Evolutionary conservation across 2,888 invertebrate genomes (phyloP).

Genomic region (Pandemis heparana): DNA sequence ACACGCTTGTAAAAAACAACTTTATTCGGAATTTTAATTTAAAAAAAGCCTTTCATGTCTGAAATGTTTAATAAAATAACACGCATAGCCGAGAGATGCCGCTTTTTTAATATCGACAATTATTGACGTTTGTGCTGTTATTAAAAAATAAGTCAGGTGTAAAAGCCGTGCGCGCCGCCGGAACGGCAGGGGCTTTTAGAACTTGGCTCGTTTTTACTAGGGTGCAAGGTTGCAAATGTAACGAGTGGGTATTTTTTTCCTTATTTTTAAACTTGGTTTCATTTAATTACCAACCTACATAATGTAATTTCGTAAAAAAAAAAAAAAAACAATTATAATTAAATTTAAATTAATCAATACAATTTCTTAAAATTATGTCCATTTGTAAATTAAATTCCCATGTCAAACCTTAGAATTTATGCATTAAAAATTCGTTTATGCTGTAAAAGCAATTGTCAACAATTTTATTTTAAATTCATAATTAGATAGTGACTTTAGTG

Average conservation of each 20-base stretch:
- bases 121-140: constrained; percentile 41
- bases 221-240: not conserved
- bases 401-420: too few relatives aligned
- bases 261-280: too few relatives aligned
- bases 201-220: constrained; percentile 24
- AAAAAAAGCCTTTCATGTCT: constrained; percentile 23
- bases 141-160: constrained; percentile 45
- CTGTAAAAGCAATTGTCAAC: too few relatives aligned
- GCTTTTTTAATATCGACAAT: constrained; percentile 44
- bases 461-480: too few relatives aligned
- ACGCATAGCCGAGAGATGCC: constrained; percentile 24
- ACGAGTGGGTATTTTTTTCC: not conserved
- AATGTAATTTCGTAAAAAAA: too few relatives aligned
- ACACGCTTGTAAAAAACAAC: not conserved
- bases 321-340: too few relatives aligned
- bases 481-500: too few relatives aligned
- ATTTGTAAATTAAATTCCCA: too few relatives aligned
- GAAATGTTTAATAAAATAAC: constrained; percentile 36
- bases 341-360: too few relatives aligned
- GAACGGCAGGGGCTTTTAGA: not conserved
- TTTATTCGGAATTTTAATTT: not conserved
- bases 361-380: too few relatives aligned
- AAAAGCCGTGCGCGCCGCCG: constrained; percentile 20
- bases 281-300: too few relatives aligned
- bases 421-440: too few relatives aligned